Evolutionary conservation across 2,888 invertebrate species (phyloP), one percentile per base, ranked within the genome.

Genomic region (Fragum whitleyi): DNA sequence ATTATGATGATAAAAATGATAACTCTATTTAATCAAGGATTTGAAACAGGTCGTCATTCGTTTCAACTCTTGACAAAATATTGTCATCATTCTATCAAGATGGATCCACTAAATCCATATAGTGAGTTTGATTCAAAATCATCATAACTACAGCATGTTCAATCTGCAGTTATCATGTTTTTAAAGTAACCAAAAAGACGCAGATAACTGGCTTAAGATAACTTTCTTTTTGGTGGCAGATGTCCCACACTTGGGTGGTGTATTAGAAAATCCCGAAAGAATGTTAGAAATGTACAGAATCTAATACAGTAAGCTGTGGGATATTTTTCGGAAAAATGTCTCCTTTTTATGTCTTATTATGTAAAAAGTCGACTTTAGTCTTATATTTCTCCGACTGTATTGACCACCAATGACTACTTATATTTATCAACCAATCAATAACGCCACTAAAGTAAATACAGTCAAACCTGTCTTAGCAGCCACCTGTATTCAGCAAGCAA

Each of bases 221-320:
- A 62, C 62, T 62, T 62, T 62, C 62, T 21, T n/a, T 62, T 36
- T 32, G 62, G 11, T n/a, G 62, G 19, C 62, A 62, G 62, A 62
- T 62, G 62, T 62, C 62, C 19, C 36, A 32, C 62, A 36, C 62
- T 32, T 62, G 62, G 62, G 62, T 36, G 62, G 62, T 36, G 19
- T 36, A 23, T 7, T 62, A 32, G 36, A n/a, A 32, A 62, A 5
- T 32, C 9, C 36, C 62, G 32, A 62, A 32, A 32, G 62, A 21
- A 62, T 62, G 32, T n/a, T 16, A 36, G 62, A 11, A 32, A 62
- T 62, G 62, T 21, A n/a, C 9, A 62, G 36, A 29, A 16, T 1
- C 62, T 62, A 7, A 32, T 29, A 62, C 26, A 14, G 6, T 6
- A 23, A 57, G 26, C 57, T 23, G 23, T 23, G 57, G 57, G 57